These are phyloP conservation scores for Euzetes globulus DNA, from an alignment of 2,888 invertebrate genomes.

Conservation along the genomic window DNA sequence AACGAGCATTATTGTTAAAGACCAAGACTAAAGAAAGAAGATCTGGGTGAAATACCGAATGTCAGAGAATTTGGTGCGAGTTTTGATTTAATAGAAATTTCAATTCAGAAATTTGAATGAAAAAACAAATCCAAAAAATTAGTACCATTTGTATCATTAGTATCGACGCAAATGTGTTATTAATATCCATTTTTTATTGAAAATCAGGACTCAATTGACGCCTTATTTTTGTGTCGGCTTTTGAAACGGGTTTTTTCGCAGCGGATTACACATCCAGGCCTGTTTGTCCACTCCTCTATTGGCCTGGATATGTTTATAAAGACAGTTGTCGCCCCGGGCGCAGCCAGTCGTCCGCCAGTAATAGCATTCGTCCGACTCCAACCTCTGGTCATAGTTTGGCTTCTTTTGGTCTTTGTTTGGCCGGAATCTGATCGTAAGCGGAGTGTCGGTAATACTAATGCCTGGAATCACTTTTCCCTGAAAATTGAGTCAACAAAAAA, in stretches of 20 bases:
- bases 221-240: slow-evolving; percentile 9
- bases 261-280: slow-evolving; percentile 46
- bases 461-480: slow-evolving; percentile 30
- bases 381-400: slow-evolving; percentile 7
- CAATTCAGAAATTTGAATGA: no score
- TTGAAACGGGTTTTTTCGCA: background rate
- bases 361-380: slow-evolving; percentile 48
- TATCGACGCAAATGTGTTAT: background rate
- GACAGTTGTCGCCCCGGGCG: slow-evolving; percentile 49
- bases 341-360: slow-evolving; percentile 52
- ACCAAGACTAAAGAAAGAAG: no score
- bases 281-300: slow-evolving; percentile 50
- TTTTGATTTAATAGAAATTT: no score
- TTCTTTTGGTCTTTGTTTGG: slow-evolving; percentile 33
- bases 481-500: background rate
- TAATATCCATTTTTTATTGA: no score
- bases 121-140: background rate
- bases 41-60: no score
- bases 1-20: no score
- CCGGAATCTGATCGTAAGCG: slow-evolving; percentile 30
- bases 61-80: no score
- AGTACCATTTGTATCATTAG: background rate
- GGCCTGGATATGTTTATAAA: slow-evolving; percentile 48
- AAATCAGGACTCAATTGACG: no score
- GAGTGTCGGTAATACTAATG: slow-evolving; percentile 18